A percentile compares a stretch with the other conserved stretches of the same genome.
phyloP scores from a whole-genome alignment of 2,113 vertebrate species.

The Crocuta crocuta region DNA sequence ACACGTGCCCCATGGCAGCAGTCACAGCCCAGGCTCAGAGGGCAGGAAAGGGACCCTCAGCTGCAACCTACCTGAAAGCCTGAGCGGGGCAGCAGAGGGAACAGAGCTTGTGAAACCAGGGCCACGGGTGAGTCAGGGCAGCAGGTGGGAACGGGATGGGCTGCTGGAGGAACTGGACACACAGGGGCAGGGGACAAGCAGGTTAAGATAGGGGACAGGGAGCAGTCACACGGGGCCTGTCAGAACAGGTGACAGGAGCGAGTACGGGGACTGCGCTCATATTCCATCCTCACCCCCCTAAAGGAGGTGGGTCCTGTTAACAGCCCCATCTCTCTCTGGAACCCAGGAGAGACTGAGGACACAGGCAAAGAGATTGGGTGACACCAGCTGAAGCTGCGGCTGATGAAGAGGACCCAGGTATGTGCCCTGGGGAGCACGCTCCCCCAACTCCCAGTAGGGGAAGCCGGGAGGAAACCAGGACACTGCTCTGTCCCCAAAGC shows the following conservation, averaged over 20 bases:
- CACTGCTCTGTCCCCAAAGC: not conserved
- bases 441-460: not conserved
- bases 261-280: not conserved
- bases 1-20: accelerated
- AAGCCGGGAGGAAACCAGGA: not conserved
- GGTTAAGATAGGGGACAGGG: not conserved
- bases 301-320: no score
- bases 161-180: not conserved
- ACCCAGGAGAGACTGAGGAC: not conserved
- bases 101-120: not conserved
- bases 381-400: not conserved
- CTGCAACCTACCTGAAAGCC: not conserved
- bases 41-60: not conserved
- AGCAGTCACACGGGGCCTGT: not conserved
- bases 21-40: not conserved
- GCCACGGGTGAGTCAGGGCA: not conserved
- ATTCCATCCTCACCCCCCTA: not conserved
- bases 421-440: not conserved
- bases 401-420: not conserved
- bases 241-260: accelerated
- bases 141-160: not conserved
- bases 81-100: not conserved
- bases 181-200: not conserved
- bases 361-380: not conserved
- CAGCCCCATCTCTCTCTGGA: not conserved